Conservation (phyloP, 2,113 vertebrate genomes). For the Petromus typicus region DNA sequence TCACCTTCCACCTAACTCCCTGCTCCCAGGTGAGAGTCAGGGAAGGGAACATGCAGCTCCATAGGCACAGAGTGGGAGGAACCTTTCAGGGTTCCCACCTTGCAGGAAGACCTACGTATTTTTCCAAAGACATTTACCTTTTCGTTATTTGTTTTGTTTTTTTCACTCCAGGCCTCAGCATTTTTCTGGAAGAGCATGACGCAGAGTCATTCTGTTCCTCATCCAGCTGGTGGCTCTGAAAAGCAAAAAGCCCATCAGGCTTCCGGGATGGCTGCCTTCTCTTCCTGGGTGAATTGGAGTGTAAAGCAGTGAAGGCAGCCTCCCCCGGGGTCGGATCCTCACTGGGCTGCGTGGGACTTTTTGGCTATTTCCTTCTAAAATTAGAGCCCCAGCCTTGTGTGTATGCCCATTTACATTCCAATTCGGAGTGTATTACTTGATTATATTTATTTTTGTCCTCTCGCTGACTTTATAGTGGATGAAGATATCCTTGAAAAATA, state of each 20-base stretch:
- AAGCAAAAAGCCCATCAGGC: background rate
- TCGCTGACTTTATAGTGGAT: conserved; percentile 71
- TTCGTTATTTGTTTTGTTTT: background rate
- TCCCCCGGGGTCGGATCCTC: conserved; percentile 60
- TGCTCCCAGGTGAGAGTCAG: background rate
- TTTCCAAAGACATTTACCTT: background rate
- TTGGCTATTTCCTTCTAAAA: conserved; percentile 77
- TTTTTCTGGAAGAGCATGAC: conserved; percentile 2
- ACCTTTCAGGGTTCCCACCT: background rate
- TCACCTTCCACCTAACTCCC: background rate
- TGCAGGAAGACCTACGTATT: conserved; percentile 54
- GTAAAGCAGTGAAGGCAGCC: conserved; percentile 42
- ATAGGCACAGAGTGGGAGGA: background rate
- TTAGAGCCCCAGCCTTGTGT: conserved; percentile 72
- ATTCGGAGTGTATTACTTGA: conserved; percentile 56
- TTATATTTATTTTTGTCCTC: conserved; percentile 70
- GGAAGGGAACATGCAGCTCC: background rate
- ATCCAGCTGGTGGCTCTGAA: background rate
- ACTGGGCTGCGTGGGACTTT: conserved; percentile 61
- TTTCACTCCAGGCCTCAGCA: background rate
- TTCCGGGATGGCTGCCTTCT: conserved; percentile 26
- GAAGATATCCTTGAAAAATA: conserved; percentile 74
- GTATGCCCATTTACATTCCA: conserved; percentile 78
- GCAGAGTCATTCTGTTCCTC: conserved; percentile 35
- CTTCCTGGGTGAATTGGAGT: conserved; percentile 36